Percentiles rank a stretch among this genome's conserved stretches.
Evolutionary conservation across 2,113 vertebrate species (phyloP).

Genomic region (Hassar affinis): DNA sequence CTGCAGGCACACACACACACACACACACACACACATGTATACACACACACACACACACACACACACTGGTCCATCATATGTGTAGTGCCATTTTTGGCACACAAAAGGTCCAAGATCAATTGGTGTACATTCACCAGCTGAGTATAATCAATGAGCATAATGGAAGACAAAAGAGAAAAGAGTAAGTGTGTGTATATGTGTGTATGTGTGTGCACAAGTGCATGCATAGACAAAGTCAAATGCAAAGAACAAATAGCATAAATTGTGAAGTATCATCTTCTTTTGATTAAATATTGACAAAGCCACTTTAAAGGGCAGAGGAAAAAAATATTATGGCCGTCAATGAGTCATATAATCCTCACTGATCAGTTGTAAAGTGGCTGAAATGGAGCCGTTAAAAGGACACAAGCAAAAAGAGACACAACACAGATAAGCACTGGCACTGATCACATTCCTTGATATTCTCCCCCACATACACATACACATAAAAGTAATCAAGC

Average conservation of each 20-base stretch:
- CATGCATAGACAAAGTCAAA: neutral
- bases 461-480: constrained; percentile 18
- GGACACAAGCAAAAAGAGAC: constrained; percentile 27
- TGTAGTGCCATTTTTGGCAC: constrained; percentile 14
- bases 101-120: constrained; percentile 11
- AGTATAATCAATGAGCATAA: constrained; percentile 4
- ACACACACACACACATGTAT: constrained; percentile 32
- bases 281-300: constrained; percentile 69
- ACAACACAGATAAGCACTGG: constrained; percentile 11
- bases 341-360: constrained; percentile 23
- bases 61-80: constrained; percentile 4
- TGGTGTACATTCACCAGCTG: neutral
- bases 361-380: constrained; percentile 18
- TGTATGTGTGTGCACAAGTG: neutral
- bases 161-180: constrained; percentile 1
- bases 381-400: constrained; percentile 10
- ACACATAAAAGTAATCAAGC: constrained; percentile 41
- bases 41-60: constrained; percentile 22
- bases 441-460: constrained; percentile 44
- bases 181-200: neutral
- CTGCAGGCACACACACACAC: constrained; percentile 33
- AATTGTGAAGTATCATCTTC: constrained; percentile 28
- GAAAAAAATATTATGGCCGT: constrained; percentile 52
- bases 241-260: neutral
- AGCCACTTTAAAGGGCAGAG: constrained; percentile 59